These are phyloP conservation scores for Saccopteryx leptura DNA, from an alignment of 2,113 vertebrate genomes.

Conservation along the genomic window DNA sequence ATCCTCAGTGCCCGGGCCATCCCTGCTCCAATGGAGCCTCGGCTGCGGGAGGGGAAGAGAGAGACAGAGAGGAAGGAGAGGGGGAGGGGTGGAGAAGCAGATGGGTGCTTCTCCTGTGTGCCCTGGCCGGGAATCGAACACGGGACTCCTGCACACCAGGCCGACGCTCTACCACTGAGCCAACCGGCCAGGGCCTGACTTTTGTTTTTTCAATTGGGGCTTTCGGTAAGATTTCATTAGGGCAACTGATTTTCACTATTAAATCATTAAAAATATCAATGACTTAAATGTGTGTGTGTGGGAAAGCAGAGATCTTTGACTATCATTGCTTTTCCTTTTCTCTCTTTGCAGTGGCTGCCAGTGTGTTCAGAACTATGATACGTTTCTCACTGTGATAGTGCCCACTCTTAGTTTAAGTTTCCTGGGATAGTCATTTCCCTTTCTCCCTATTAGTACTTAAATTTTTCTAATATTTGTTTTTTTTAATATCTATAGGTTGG, in stretches of 20 bases:
- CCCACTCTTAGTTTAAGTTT: neutral
- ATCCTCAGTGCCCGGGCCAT: too few species aligned
- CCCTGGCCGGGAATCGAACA: too few species aligned
- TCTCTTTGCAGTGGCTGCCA: constrained; percentile 43
- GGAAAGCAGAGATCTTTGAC: neutral
- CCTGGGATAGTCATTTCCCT: neutral
- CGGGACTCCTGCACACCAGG: too few species aligned
- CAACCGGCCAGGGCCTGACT: too few species aligned
- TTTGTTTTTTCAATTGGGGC: constrained; percentile 27
- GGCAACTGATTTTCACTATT: neutral
- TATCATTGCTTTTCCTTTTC: neutral
- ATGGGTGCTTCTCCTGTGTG: too few species aligned
- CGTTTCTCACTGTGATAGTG: neutral
- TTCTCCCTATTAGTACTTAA: neutral
- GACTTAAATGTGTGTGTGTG: neutral
- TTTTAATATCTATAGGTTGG: neutral
- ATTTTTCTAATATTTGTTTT: constrained; percentile 47
- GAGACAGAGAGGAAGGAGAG: too few species aligned
- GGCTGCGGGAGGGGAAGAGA: too few species aligned
- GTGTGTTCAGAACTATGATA: neutral
- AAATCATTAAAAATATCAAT: constrained; percentile 26
- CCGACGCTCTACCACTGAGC: too few species aligned
- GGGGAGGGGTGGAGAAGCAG: too few species aligned
- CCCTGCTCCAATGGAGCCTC: too few species aligned
- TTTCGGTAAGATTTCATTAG: neutral